A percentile compares a stretch with the other conserved stretches of the same genome.
These are phyloP conservation scores for Drosophila pseudoobscura DNA, from an alignment of 1,140 invertebrate species.

Conservation along the genomic window DNA sequence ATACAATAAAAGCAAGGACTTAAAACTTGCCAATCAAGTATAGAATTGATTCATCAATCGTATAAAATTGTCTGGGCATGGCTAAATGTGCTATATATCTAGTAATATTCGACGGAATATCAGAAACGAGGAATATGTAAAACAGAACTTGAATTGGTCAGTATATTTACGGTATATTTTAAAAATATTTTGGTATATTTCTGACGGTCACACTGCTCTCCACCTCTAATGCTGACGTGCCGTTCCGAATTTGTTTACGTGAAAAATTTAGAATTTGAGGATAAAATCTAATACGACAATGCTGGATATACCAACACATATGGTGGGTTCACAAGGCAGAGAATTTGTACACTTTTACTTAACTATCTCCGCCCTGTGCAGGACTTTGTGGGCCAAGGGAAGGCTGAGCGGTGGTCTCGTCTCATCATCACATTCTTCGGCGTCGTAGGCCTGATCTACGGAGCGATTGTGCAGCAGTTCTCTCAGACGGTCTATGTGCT, in stretches of 20 bases:
- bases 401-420: conserved; percentile 93
- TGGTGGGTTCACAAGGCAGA: conserved; percentile 83
- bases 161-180: no score
- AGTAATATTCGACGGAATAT: no score
- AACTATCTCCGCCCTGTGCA: conserved; percentile 65
- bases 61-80: no score
- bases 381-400: conserved; percentile 96
- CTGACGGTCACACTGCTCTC: no score
- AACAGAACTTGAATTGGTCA: no score
- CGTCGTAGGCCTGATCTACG: conserved; percentile 94
- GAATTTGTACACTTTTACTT: neutral
- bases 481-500: conserved; percentile 97
- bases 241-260: conserved; percentile 68
- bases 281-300: conserved; percentile 58
- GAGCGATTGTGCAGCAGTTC: conserved; percentile 97
- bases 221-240: conserved; percentile 51
- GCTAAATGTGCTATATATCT: no score
- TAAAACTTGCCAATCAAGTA: no score
- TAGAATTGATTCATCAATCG: no score
- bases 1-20: no score
- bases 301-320: conserved; percentile 85
- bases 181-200: no score
- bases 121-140: no score
- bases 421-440: conserved; percentile 95
- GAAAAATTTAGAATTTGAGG: conserved; percentile 22